phyloP scores from a whole-genome alignment of 2,888 invertebrate species.

The Halocaridina rubra region DNA sequence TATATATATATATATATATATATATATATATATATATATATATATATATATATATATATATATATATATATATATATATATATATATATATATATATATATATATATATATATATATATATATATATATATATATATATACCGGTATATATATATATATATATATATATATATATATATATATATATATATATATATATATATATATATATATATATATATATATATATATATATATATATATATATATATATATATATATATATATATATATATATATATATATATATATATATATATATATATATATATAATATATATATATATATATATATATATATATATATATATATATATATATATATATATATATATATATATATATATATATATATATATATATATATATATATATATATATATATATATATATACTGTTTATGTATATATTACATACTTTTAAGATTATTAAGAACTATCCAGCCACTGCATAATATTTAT shows the following conservation, averaged over 20 bases:
- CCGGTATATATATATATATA: background rate
- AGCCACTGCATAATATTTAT: too few species aligned
- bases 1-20: background rate
- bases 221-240: background rate
- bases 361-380: background rate
- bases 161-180: background rate
- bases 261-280: background rate
- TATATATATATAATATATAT: background rate
- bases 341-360: background rate
- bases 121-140: background rate
- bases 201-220: background rate
- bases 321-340: background rate
- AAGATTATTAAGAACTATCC: too few species aligned
- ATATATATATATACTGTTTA: background rate
- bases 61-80: conserved; percentile 23
- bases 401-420: background rate
- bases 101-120: background rate
- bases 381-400: background rate
- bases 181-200: background rate
- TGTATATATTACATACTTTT: too few species aligned
- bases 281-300: background rate
- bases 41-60: conserved; percentile 12
- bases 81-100: conserved; percentile 16
- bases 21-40: conserved; percentile 4
- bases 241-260: background rate